A percentile compares a stretch with the other conserved stretches of the same genome.
Conservation (phyloP, 2,888 invertebrate genomes). For the Xanthorhoe spadicearia region DNA sequence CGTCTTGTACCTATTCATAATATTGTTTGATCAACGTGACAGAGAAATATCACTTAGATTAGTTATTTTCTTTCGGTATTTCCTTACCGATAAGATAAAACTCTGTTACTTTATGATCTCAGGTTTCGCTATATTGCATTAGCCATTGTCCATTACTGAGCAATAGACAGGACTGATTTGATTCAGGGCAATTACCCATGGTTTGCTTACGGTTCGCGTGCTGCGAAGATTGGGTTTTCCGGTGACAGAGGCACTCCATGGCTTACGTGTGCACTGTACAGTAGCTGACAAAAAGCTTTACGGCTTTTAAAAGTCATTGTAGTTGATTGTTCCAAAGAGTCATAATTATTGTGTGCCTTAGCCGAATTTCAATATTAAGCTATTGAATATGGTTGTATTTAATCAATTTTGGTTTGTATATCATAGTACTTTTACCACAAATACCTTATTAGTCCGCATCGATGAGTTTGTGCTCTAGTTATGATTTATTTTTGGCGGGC, state of each 20-base stretch:
- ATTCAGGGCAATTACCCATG: conserved; percentile 25
- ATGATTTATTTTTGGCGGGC: conserved; percentile 20
- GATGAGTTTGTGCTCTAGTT: conserved; percentile 31
- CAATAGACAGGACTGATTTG: conserved; percentile 18
- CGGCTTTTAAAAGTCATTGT: not conserved
- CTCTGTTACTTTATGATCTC: not conserved
- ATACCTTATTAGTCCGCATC: conserved; percentile 30
- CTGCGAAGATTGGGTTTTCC: conserved; percentile 42
- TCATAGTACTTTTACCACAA: conserved; percentile 25
- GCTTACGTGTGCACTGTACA: conserved; percentile 10
- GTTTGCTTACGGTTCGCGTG: conserved; percentile 36
- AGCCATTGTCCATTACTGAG: conserved; percentile 7
- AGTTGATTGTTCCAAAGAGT: not conserved
- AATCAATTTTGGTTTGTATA: not conserved
- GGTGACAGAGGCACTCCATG: conserved; percentile 34
- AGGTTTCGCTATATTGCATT: conserved; percentile 7
- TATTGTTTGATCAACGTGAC: conserved; percentile 10
- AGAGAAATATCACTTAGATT: conserved; percentile 5
- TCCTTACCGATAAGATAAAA: not conserved
- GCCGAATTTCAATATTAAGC: not conserved
- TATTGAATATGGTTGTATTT: not conserved
- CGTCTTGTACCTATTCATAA: conserved; percentile 8
- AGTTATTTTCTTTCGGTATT: not conserved
- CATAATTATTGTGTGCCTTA: not conserved
- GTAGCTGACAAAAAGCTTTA: conserved; percentile 3